phyloP scores from a whole-genome alignment of 2,888 invertebrate genomes.

The Sesia bembeciformis region DNA sequence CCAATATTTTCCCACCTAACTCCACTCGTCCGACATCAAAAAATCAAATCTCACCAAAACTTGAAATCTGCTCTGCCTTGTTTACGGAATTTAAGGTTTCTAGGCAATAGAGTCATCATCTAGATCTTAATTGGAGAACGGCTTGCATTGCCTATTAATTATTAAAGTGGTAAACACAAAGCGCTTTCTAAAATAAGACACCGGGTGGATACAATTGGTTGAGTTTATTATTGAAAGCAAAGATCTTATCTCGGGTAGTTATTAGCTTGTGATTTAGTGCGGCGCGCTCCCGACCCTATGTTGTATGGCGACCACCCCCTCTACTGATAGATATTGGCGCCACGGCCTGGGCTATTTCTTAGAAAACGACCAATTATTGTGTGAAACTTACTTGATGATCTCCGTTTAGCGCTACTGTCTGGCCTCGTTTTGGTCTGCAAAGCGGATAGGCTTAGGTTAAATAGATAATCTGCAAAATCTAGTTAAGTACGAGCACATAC shows the following conservation, averaged over 20 bases:
- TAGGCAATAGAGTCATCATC: neutral
- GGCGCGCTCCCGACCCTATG: slow-evolving; percentile 23
- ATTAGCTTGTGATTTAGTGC: slow-evolving; percentile 66
- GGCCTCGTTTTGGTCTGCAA: neutral
- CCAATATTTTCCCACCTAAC: too few relatives aligned
- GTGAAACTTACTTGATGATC: neutral
- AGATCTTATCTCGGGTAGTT: slow-evolving; percentile 65
- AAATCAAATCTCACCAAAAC: too few relatives aligned
- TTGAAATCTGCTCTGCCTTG: too few relatives aligned
- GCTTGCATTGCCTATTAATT: slow-evolving; percentile 14
- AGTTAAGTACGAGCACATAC: too few relatives aligned
- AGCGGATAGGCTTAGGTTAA: neutral
- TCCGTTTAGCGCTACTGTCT: neutral
- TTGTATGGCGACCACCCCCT: slow-evolving; percentile 49
- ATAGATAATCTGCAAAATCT: too few relatives aligned
- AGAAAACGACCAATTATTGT: neutral
- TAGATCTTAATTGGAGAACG: slow-evolving; percentile 40
- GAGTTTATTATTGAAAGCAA: slow-evolving; percentile 64
- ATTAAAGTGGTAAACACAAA: slow-evolving; percentile 42
- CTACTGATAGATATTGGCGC: slow-evolving; percentile 39
- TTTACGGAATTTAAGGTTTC: neutral
- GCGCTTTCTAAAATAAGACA: slow-evolving; percentile 15
- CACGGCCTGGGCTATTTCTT: neutral
- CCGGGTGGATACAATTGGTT: slow-evolving; percentile 49
- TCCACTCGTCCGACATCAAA: too few relatives aligned